Percentiles rank a stretch among this genome's conserved stretches.
Conservation (phyloP, 1,140 invertebrate genomes). For the Drosophila kohkoa region DNA sequence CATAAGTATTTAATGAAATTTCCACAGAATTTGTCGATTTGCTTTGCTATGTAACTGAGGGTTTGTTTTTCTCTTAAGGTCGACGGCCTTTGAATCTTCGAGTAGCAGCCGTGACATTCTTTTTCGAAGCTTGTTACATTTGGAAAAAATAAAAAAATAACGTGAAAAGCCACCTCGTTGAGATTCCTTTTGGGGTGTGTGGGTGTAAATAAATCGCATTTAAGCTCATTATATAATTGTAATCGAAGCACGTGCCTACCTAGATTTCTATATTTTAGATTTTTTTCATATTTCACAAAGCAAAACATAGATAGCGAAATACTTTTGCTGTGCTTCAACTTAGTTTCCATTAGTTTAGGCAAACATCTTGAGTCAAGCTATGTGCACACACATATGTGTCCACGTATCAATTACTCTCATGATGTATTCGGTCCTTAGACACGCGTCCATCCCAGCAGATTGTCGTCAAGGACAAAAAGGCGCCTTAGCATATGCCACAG, state of each 20-base stretch:
- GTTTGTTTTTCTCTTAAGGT: not conserved
- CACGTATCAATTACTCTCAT: slow-evolving; percentile 10
- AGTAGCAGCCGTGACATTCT: not conserved
- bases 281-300: not conserved
- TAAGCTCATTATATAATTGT: slow-evolving; percentile 76
- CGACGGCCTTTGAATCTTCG: not conserved
- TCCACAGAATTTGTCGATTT: slow-evolving; percentile 1
- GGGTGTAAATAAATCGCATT: slow-evolving; percentile 10
- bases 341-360: not conserved
- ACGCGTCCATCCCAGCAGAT: slow-evolving; percentile 4
- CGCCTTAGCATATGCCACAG: slow-evolving; percentile 63
- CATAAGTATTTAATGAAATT: slow-evolving; percentile 4
- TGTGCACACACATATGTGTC: not conserved
- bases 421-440: slow-evolving; percentile 13
- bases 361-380: not conserved
- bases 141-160: not conserved
- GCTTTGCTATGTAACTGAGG: not conserved
- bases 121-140: not conserved
- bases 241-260: slow-evolving; percentile 66
- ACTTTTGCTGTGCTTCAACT: not conserved
- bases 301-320: slow-evolving; percentile 7
- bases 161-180: not conserved
- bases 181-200: not conserved
- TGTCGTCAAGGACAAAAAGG: slow-evolving; percentile 38
- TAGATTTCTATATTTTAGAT: not conserved